Evolutionary conservation across 1,140 invertebrate species (phyloP).

Genomic region (Gerris buenoi): DNA sequence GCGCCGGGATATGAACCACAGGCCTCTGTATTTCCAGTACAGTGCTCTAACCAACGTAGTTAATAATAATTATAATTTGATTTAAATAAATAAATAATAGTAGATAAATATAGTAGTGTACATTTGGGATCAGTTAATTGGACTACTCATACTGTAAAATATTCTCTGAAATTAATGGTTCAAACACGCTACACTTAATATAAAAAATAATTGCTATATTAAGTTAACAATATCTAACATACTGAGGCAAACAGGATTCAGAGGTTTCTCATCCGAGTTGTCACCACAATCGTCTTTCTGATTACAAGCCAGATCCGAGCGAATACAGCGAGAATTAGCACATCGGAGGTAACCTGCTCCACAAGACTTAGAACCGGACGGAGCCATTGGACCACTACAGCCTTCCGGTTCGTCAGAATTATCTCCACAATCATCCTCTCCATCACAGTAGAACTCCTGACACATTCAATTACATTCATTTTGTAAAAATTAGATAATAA

Average conservation of each 20-base stretch:
- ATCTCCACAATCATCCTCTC: constrained; percentile 35
- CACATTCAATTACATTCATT: too few species aligned
- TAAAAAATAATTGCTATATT: too few species aligned
- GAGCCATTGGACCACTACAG: constrained; percentile 30
- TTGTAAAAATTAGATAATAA: too few species aligned
- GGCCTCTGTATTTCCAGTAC: too few species aligned
- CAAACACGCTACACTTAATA: too few species aligned
- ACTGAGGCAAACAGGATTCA: constrained; percentile 14
- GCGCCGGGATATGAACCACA: too few species aligned
- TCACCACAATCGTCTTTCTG: constrained; percentile 49
- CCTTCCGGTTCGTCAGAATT: constrained; percentile 32
- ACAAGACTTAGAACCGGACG: constrained; percentile 42
- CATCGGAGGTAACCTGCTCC: constrained; percentile 38
- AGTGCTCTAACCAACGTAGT: too few species aligned
- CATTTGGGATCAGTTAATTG: background rate
- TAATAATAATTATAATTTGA: too few species aligned
- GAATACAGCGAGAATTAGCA: constrained; percentile 45
- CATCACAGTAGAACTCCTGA: constrained; percentile 44
- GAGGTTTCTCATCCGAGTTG: constrained; percentile 41
- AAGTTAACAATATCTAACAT: constrained; percentile 3
- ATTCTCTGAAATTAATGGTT: too few species aligned
- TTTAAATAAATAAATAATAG: too few species aligned
- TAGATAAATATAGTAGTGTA: too few species aligned
- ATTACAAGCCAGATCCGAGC: constrained; percentile 45
- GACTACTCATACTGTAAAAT: background rate